Evolutionary conservation across 64 coral and sea anemone species (phyloP).

Genomic region (Porites australiensis): DNA sequence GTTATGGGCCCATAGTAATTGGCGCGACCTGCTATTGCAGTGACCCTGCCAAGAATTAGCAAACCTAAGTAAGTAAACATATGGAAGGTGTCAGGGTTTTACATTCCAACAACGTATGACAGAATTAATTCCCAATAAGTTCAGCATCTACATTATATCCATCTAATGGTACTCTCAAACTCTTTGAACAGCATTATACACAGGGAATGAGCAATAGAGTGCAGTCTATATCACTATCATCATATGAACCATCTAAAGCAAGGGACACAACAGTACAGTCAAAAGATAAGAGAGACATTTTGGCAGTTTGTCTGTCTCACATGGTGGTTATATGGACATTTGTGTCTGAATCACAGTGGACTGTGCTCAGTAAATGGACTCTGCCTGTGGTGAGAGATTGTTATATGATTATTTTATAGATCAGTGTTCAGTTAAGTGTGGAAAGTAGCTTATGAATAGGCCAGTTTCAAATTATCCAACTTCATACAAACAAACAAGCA

Average conservation of each 20-base stretch:
- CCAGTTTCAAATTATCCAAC: too few species aligned
- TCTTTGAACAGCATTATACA: slow-evolving; percentile 59
- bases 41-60: too few species aligned
- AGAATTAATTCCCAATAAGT: not conserved
- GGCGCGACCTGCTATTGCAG: too few species aligned
- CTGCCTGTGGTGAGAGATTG: slow-evolving; percentile 48
- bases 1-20: too few species aligned
- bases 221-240: slow-evolving; percentile 64
- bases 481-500: too few species aligned
- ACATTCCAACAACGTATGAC: too few species aligned
- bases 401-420: not conserved
- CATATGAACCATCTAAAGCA: slow-evolving; percentile 62
- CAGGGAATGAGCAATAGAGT: slow-evolving; percentile 48
- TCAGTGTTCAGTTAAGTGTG: too few species aligned
- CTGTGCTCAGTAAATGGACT: slow-evolving; percentile 65
- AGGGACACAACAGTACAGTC: not conserved
- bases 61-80: too few species aligned
- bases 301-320: slow-evolving; percentile 83
- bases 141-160: not conserved
- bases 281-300: slow-evolving; percentile 68
- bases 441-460: too few species aligned
- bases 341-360: slow-evolving; percentile 48
- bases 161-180: not conserved
- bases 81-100: too few species aligned
- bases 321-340: slow-evolving; percentile 74